A percentile compares a stretch with the other conserved stretches of the same genome.
Evolutionary conservation across 1,140 invertebrate species (phyloP).

Genomic region (Odontomachus brunneus): DNA sequence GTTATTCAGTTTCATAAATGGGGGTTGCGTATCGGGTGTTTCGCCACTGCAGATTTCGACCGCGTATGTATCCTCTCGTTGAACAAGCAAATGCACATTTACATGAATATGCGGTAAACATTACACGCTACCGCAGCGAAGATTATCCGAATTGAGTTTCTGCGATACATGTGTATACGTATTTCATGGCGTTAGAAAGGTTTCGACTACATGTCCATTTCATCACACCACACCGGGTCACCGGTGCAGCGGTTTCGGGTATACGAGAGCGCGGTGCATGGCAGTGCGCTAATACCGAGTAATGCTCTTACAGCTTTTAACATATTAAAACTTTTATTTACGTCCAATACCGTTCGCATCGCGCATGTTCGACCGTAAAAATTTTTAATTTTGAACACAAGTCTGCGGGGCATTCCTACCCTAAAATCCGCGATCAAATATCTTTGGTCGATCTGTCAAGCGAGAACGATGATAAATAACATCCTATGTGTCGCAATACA

Average conservation of each 20-base stretch:
- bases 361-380: background rate
- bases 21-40: background rate
- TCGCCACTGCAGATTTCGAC: background rate
- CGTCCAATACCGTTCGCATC: conserved; percentile 36
- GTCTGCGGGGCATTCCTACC: background rate
- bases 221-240: conserved; percentile 15
- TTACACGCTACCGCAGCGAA: conserved; percentile 35
- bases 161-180: conserved; percentile 20
- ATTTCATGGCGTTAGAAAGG: conserved; percentile 48
- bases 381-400: background rate
- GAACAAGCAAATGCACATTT: conserved; percentile 22
- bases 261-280: conserved; percentile 17
- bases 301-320: conserved; percentile 59
- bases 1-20: conserved; percentile 1
- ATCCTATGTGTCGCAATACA: too few relatives aligned
- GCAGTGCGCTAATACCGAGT: conserved; percentile 46
- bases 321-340: conserved; percentile 60
- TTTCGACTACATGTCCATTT: conserved; percentile 47
- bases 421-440: background rate
- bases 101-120: conserved; percentile 35
- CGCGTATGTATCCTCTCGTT: background rate
- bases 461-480: too few relatives aligned
- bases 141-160: conserved; percentile 53
- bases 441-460: background rate
- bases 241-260: conserved; percentile 14